Evolutionary conservation across 2,113 vertebrate genomes (phyloP), one percentile per base, ranked within the genome.

Genomic region (Anas platyrhynchos): DNA sequence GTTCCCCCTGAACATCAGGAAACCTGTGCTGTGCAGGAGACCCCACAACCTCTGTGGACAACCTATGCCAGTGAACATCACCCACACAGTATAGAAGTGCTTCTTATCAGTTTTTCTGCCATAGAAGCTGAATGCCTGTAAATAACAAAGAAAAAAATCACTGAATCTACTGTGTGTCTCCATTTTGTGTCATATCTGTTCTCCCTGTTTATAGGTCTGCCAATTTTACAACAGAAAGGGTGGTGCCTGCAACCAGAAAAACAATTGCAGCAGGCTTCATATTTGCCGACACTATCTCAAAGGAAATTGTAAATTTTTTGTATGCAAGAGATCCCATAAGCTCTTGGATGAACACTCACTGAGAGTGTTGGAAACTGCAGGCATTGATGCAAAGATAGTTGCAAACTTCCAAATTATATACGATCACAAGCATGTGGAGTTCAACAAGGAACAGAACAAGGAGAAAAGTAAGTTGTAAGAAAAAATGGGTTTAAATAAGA

Each of bases 201-300:
- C 4, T 50, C 25, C 55, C 17, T 17, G 7, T 56, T 80, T 68
- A 65, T 80, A 98, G 98, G 86, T 95, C 58, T 98, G 98, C 73
- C 41, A 66, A 0, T 77, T 91, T 52, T 98, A 98, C 94, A 98
- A 98, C 91, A 97, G 46, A 84, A 97, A 93, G 3, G 91, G 86
- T 46, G 18, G 14, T 12, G 50, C 13, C 34, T 98, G 98, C 86
- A 77, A 2, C 29, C 92, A 97, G 18, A 76, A 82, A 44, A 86
- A 89, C 13, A 93, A 92, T 27, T 98, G 98, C 90, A 77, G 22
- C 76, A 98, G 81, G 73, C 97, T 98, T 32, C 98, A 98, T 2
- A 20, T 98, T 56, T 98, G 98, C 88, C 96, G 88, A 7, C 89
- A 97, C 76, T 98, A 98, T 15, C 97, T 98, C 20, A 79, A 34